Conservation (phyloP, 2,888 invertebrate species). For the Hemithea aestivaria region DNA sequence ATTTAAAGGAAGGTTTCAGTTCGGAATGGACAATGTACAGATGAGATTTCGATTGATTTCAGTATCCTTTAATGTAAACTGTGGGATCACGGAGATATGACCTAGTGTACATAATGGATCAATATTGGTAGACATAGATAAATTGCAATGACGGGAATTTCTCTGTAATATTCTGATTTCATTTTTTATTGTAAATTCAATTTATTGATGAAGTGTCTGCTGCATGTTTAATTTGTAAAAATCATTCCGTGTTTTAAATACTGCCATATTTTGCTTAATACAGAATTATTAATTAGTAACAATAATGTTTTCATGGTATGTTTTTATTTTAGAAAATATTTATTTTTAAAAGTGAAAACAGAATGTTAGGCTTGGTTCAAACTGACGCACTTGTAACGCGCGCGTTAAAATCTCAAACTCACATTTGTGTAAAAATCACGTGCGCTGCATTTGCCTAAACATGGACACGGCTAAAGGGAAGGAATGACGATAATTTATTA, state of each 20-base stretch:
- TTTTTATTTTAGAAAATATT: too few relatives aligned
- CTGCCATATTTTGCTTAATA: too few relatives aligned
- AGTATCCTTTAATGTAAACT: constrained; percentile 57
- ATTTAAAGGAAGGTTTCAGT: constrained; percentile 13
- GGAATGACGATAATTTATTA: constrained; percentile 22
- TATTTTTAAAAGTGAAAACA: constrained; percentile 8
- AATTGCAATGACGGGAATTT: constrained; percentile 28
- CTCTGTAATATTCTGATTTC: constrained; percentile 6
- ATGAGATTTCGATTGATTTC: constrained; percentile 29
- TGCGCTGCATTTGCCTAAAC: too few relatives aligned
- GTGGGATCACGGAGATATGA: constrained; percentile 62
- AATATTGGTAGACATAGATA: constrained; percentile 51
- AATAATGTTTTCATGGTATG: too few relatives aligned
- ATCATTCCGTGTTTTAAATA: too few relatives aligned
- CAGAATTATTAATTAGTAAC: too few relatives aligned
- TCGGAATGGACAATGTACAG: constrained; percentile 17
- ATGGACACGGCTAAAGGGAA: constrained; percentile 1
- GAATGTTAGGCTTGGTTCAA: constrained; percentile 12
- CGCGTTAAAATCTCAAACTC: too few relatives aligned
- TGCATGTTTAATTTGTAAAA: too few relatives aligned
- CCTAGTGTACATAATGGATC: constrained; percentile 63
- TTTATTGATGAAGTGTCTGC: too few relatives aligned
- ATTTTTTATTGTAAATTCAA: too few relatives aligned
- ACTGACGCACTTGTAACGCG: too few relatives aligned
- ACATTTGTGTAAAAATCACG: too few relatives aligned